These are phyloP conservation scores for Lacanobia wlatinum DNA, from an alignment of 2,888 invertebrate genomes.

Conservation along the genomic window DNA sequence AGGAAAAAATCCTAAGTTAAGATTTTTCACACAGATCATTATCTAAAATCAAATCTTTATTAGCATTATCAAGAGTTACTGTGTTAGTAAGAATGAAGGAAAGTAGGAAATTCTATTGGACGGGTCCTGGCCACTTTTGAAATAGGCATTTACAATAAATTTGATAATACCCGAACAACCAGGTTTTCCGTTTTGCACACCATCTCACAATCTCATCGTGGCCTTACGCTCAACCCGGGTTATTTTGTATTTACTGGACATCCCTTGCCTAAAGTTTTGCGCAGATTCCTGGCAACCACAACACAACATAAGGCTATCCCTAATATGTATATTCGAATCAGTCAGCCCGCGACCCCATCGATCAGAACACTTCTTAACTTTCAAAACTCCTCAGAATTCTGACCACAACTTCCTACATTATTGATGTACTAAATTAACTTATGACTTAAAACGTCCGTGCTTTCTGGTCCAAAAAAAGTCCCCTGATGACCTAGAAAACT, in stretches of 20 bases:
- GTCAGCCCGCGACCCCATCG: constrained; percentile 27
- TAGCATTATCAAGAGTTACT: no score
- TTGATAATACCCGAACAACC: neutral
- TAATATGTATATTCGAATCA: constrained; percentile 33
- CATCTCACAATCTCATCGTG: neutral
- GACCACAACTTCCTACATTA: constrained; percentile 15
- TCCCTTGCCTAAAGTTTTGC: constrained; percentile 15
- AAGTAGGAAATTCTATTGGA: no score
- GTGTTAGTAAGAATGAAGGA: no score
- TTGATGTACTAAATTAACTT: constrained; percentile 45
- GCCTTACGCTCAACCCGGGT: neutral
- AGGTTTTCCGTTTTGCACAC: neutral
- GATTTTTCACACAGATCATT: no score
- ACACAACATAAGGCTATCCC: constrained; percentile 13
- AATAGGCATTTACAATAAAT: no score
- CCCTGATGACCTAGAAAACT: constrained; percentile 52
- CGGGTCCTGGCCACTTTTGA: no score
- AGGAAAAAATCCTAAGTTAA: no score
- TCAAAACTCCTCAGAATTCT: constrained; percentile 17
- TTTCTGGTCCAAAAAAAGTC: constrained; percentile 36
- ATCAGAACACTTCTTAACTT: constrained; percentile 34
- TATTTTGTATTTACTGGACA: constrained; percentile 13
- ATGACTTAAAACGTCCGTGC: constrained; percentile 38
- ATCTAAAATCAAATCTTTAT: no score
- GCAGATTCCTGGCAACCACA: constrained; percentile 17